Base-by-base conservation (phyloP, 1,140 invertebrate species). In the Drosophila lowei region DNA sequence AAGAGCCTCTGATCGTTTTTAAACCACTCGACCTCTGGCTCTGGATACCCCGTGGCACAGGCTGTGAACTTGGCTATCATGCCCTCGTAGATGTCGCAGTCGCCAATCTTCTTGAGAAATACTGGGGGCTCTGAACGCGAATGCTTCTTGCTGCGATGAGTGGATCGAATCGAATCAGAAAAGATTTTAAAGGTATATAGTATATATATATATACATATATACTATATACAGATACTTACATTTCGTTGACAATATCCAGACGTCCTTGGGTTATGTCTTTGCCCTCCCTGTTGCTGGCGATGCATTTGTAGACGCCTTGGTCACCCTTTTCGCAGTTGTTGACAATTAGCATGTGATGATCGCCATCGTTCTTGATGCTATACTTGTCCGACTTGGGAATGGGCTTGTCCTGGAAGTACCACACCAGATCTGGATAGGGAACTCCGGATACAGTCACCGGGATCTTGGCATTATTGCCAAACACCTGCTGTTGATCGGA, bases 41-140 rank as follows among this genome's bases (percentile, higher is more conserved):
- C 96, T 0, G 97, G 97, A 65, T 93, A 94, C 41, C 97, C 97
- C 13, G 95, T 95, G 30, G 95, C 94, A 89, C 97, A 97, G 30
- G 97, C 97, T 13, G 97, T 98, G 90, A 98, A 98, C 91, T 97
- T 97, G 16, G 96, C 97, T 15, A 95, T 95, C 95, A 97, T 97
- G 7, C 96, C 96, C 79, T 95, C 95, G 90, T 96, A 96, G 16
- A 97, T 93, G 91, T 98, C 97, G 28, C 95, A 95, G 90, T 98
- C 97, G 0, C 96, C 97, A 64, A 98, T 96, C 77, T 94, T 95
- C 92, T 98, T 98, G 59, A 98, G 91, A 93, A 98, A 98, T 2
- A 95, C 94, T 16, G 97, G 97, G 1, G 96, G 93, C 90, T 98
- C 97, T 1, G 95, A 93, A 72, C 95, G 96, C 72, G 95, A 94